phyloP scores from a whole-genome alignment of 2,113 vertebrate species.

The Leptocoma aspasia region DNA sequence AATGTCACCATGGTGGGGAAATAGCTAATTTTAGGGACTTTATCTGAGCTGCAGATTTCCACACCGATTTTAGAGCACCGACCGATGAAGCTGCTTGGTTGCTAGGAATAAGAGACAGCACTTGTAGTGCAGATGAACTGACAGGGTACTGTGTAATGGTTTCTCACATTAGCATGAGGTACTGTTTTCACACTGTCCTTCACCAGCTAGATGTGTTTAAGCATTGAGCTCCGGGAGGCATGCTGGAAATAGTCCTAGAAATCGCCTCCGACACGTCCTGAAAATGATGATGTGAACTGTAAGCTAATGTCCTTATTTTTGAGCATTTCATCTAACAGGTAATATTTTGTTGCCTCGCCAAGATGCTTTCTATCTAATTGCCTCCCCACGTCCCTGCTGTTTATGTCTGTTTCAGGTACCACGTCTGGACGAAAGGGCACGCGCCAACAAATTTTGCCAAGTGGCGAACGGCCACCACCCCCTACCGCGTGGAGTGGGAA shows the following conservation, averaged over 20 bases:
- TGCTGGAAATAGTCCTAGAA: conserved; percentile 30
- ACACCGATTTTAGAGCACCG: background rate
- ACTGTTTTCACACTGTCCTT: conserved; percentile 4
- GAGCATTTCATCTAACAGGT: background rate
- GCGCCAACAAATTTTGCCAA: conserved; percentile 98
- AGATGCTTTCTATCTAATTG: background rate
- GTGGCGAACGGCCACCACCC: conserved; percentile 95
- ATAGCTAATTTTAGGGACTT: conserved; percentile 13
- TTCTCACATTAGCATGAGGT: conserved; percentile 20
- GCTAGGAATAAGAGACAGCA: background rate
- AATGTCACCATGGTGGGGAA: background rate
- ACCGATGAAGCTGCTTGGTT: background rate
- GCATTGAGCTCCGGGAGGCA: background rate
- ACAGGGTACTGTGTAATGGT: conserved; percentile 20
- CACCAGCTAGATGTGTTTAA: background rate
- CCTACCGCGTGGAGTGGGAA: conserved; percentile 96
- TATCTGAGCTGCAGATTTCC: conserved; percentile 5
- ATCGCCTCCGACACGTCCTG: background rate
- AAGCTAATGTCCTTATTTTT: conserved; percentile 6
- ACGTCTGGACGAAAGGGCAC: conserved; percentile 98
- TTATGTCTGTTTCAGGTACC: conserved; percentile 81
- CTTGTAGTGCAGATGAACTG: background rate
- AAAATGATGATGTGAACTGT: background rate
- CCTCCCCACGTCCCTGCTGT: background rate
- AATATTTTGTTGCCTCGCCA: background rate